These are phyloP conservation scores for Ispidina picta DNA, from an alignment of 2,797 vertebrate genomes.

Conservation along the genomic window DNA sequence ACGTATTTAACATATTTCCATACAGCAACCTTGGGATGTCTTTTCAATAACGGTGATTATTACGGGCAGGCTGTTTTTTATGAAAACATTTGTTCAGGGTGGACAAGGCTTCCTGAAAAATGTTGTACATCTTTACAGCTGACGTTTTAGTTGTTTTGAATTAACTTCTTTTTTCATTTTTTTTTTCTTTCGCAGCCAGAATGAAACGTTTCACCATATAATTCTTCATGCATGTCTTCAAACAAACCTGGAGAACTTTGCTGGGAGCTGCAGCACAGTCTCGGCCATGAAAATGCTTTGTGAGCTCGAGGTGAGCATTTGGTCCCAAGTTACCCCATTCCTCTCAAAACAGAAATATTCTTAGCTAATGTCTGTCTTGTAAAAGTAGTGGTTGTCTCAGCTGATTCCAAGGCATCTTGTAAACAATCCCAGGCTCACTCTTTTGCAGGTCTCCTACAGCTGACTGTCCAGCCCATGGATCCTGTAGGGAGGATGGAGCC, in stretches of 20 bases:
- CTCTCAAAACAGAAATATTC: conserved; percentile 46
- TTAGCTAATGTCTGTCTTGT: conserved; percentile 45
- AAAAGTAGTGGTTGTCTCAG: conserved; percentile 11
- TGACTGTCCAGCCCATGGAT: neutral
- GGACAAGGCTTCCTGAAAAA: conserved; percentile 76
- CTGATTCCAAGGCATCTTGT: neutral
- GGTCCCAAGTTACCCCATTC: conserved; percentile 19
- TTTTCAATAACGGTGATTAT: conserved; percentile 76
- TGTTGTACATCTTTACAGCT: conserved; percentile 73
- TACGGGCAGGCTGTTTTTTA: conserved; percentile 72
- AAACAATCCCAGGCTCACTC: neutral
- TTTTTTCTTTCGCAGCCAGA: conserved; percentile 39
- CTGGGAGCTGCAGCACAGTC: conserved; percentile 35
- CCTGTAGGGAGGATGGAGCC: neutral
- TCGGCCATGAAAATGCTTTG: conserved; percentile 51
- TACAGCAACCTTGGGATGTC: conserved; percentile 72
- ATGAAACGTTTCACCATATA: conserved; percentile 71
- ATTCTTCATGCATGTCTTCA: conserved; percentile 67
- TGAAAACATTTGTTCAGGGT: conserved; percentile 78
- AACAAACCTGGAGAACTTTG: conserved; percentile 63
- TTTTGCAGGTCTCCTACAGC: neutral
- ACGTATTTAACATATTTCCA: conserved; percentile 80
- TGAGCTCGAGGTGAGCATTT: conserved; percentile 49
- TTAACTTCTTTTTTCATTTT: neutral
- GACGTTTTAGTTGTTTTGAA: conserved; percentile 78